These are phyloP conservation scores for Monochamus alternatus DNA, from an alignment of 2,888 invertebrate species.

Conservation along the genomic window DNA sequence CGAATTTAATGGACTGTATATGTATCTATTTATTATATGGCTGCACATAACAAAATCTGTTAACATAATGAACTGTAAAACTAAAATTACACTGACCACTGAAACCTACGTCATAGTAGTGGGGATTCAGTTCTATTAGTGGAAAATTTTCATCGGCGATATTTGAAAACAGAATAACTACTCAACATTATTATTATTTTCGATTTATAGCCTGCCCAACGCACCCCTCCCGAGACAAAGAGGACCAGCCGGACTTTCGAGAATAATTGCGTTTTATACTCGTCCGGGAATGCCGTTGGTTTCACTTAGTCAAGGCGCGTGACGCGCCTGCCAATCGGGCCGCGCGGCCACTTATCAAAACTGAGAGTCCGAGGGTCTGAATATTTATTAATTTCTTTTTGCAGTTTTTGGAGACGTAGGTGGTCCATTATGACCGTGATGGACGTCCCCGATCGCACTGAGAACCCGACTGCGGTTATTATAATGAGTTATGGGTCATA, in stretches of 20 bases:
- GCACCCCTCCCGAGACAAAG: background rate
- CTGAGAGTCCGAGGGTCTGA: background rate
- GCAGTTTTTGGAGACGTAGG: constrained; percentile 27
- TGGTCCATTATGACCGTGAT: constrained; percentile 33
- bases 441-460: background rate
- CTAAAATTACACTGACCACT: too few relatives aligned
- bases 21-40: too few relatives aligned
- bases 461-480: constrained; percentile 14
- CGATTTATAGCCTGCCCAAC: too few relatives aligned
- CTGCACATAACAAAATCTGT: too few relatives aligned
- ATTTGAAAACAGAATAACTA: too few relatives aligned
- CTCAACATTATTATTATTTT: too few relatives aligned
- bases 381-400: constrained; percentile 33
- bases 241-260: background rate
- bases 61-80: too few relatives aligned
- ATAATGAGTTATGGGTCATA: constrained; percentile 14
- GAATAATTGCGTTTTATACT: background rate
- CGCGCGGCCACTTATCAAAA: background rate
- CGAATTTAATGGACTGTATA: too few relatives aligned
- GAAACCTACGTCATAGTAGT: too few relatives aligned
- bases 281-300: background rate
- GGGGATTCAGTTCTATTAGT: too few relatives aligned
- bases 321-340: background rate
- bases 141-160: too few relatives aligned
- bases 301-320: background rate